phyloP scores from a whole-genome alignment of 2,888 invertebrate genomes.

The Sipha maydis region DNA sequence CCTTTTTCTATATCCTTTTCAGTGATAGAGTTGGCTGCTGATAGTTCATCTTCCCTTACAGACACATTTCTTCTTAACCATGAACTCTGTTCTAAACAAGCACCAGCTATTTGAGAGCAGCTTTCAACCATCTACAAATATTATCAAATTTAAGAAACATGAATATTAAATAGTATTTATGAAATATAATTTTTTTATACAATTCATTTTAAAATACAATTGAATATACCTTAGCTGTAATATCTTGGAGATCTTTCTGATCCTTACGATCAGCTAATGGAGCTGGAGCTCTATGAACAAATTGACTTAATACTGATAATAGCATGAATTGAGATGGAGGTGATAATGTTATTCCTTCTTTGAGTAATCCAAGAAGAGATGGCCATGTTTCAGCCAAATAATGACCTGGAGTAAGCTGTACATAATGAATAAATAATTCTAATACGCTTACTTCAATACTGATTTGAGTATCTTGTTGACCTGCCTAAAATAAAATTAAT shows the following conservation, averaged over 20 bases:
- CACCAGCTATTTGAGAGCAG: slow-evolving; percentile 85
- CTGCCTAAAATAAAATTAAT: slow-evolving; percentile 26
- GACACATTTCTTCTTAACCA: slow-evolving; percentile 86
- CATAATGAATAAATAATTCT: slow-evolving; percentile 79
- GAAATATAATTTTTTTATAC: neutral
- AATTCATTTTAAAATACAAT: neutral
- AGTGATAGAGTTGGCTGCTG: slow-evolving; percentile 68
- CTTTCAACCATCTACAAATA: slow-evolving; percentile 77
- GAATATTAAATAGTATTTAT: neutral
- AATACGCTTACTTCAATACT: slow-evolving; percentile 82
- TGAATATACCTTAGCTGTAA: slow-evolving; percentile 73
- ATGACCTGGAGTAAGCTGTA: slow-evolving; percentile 72
- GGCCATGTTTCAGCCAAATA: slow-evolving; percentile 83
- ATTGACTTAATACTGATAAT: slow-evolving; percentile 82
- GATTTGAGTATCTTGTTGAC: slow-evolving; percentile 69
- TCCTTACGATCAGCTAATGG: slow-evolving; percentile 81
- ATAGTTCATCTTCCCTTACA: slow-evolving; percentile 75
- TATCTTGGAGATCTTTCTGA: slow-evolving; percentile 82
- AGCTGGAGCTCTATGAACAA: slow-evolving; percentile 79
- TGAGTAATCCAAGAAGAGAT: slow-evolving; percentile 78
- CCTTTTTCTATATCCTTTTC: slow-evolving; percentile 67
- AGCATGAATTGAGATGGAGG: slow-evolving; percentile 84
- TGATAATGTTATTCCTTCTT: slow-evolving; percentile 77
- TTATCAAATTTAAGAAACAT: neutral
- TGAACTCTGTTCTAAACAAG: slow-evolving; percentile 89